Percentiles rank a stretch among this genome's conserved stretches.
Conservation (phyloP, 2,888 invertebrate genomes). For the Cenopis cana region DNA sequence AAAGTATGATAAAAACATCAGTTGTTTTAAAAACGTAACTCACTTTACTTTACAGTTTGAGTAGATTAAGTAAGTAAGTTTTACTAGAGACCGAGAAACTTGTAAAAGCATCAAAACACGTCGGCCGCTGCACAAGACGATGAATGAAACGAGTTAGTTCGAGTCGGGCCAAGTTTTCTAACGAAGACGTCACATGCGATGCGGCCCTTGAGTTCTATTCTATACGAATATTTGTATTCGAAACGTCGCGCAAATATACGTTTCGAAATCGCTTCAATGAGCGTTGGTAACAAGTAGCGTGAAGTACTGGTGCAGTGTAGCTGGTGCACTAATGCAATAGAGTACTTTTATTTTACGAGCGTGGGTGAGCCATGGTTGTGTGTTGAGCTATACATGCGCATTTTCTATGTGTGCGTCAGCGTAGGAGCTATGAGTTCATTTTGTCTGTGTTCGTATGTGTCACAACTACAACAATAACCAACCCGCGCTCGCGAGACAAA, state of each 20-base stretch:
- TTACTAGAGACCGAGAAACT: background rate
- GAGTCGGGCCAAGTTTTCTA: slow-evolving; percentile 70
- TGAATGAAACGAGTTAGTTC: slow-evolving; percentile 72
- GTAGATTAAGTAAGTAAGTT: background rate
- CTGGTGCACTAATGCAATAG: background rate
- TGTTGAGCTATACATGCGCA: too few species aligned
- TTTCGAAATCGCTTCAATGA: slow-evolving; percentile 8
- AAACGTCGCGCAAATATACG: slow-evolving; percentile 45
- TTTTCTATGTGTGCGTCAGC: too few species aligned
- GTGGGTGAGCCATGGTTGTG: too few species aligned
- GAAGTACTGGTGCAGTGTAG: background rate
- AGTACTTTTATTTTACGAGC: too few species aligned
- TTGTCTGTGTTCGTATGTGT: too few species aligned
- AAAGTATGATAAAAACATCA: background rate
- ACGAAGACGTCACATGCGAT: slow-evolving; percentile 68
- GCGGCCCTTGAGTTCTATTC: slow-evolving; percentile 62
- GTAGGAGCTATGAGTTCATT: too few species aligned
- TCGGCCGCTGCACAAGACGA: slow-evolving; percentile 57
- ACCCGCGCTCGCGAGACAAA: too few species aligned
- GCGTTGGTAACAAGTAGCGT: background rate
- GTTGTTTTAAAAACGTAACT: background rate
- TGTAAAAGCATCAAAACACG: slow-evolving; percentile 54
- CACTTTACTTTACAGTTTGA: background rate
- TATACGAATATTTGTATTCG: slow-evolving; percentile 59
- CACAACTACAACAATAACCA: too few species aligned